Evolutionary conservation across 2,797 vertebrate genomes (phyloP), one percentile per base, ranked within the genome.

Genomic region (Xerus rutilus): DNA sequence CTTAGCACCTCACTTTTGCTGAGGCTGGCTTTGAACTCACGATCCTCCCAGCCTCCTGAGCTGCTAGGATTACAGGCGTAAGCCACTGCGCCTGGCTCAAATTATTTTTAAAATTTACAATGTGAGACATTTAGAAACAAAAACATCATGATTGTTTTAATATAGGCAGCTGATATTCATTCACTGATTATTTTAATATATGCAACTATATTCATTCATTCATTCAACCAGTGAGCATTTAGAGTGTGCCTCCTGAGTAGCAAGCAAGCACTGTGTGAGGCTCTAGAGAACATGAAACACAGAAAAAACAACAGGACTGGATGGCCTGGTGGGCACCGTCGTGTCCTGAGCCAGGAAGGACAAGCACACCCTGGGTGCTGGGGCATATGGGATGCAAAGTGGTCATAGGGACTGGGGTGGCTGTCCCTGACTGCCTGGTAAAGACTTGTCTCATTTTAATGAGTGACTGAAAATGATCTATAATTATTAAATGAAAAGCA

Each of bases 401-500:
- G 20, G 69, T 3, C 69, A 70, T 20, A 20, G 69, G 69, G 20
- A 39, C 69, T 70, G 59, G 25, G 23, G 59, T 62, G 59, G 9
- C 59, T 62, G 59, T 28, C 69, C 62, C 64, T 30, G 67, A 21
- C 65, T 82, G 83, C 47, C 74, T 52, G 23, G n/a, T 13, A 12
- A 78, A 39, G 43, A 62, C 79, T 54, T 35, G 69, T 62, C 76
- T 91, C 49, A 25, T 43, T 65, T 67, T 67, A 84, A 35, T 30
- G 83, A 76, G 72, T 70, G 92, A 78, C 21, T 35, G 49, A 86
- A 81, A 89, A 78, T 47, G 45, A 93, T 86, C 84, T 76, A 15
- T 88, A 81, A 95, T 92, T 89, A 82, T 76, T 76, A 82, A 89
- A 78, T 43, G 86, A 93, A 78, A 83, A 74, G 35, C 47, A 73